Conservation (phyloP, 1,140 invertebrate genomes). For the Tribolium madens region DNA sequence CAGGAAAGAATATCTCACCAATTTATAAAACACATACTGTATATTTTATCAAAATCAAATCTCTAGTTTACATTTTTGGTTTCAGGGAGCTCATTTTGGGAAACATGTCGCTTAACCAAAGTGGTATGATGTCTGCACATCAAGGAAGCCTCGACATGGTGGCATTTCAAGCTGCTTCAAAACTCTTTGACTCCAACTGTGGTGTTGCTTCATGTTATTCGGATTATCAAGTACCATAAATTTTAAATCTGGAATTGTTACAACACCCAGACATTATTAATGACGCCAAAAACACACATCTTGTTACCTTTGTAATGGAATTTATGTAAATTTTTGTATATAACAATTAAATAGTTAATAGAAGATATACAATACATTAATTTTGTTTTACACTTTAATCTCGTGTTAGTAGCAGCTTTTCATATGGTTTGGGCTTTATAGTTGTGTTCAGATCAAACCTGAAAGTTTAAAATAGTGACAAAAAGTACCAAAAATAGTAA, state of each 20-base stretch:
- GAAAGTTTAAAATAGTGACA: slow-evolving; percentile 36
- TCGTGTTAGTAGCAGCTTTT: slow-evolving; percentile 11
- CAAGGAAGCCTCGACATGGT: slow-evolving; percentile 62
- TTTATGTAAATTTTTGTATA: slow-evolving; percentile 39
- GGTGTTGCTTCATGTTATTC: slow-evolving; percentile 60
- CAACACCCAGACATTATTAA: too few species aligned
- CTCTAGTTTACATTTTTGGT: slow-evolving; percentile 44
- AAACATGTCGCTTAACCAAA: slow-evolving; percentile 57
- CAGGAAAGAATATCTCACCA: too few species aligned
- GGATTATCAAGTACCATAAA: slow-evolving; percentile 60
- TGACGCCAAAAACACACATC: not conserved
- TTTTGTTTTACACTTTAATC: slow-evolving; percentile 17
- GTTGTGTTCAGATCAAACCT: slow-evolving; percentile 48
- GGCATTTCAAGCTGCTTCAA: slow-evolving; percentile 63
- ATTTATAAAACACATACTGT: too few species aligned
- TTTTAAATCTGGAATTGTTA: not conserved
- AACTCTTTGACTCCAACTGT: slow-evolving; percentile 62
- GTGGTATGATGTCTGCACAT: slow-evolving; percentile 56
- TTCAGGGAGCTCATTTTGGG: slow-evolving; percentile 62
- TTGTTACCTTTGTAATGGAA: slow-evolving; percentile 7
- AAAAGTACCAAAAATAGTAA: not conserved
- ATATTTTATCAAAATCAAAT: too few species aligned
- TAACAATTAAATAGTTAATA: not conserved
- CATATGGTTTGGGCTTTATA: slow-evolving; percentile 43
- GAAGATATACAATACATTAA: not conserved